Evolutionary conservation across 2,113 vertebrate genomes (phyloP).

Genomic region (Corythoichthys intestinalis): DNA sequence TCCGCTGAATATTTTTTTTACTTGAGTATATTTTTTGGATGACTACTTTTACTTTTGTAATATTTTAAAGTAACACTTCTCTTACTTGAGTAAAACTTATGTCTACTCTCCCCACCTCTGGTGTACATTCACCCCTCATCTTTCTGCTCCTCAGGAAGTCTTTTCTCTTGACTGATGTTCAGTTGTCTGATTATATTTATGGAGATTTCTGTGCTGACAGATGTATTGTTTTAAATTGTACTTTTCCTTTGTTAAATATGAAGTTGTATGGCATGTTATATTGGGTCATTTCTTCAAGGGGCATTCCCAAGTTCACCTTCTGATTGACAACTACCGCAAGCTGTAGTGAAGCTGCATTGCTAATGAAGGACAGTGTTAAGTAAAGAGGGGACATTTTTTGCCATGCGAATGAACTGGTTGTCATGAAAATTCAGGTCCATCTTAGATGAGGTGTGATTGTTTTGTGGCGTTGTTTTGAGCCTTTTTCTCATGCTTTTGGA

Average conservation of each 20-base stretch:
- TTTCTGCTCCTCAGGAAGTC: conserved; percentile 69
- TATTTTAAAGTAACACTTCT: too few species aligned
- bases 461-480: conserved; percentile 42
- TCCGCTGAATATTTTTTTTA: too few species aligned
- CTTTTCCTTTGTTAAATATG: conserved; percentile 52
- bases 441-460: conserved; percentile 59
- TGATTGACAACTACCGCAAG: conserved; percentile 25
- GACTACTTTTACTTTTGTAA: too few species aligned
- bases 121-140: conserved; percentile 51
- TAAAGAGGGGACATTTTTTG: conserved; percentile 47
- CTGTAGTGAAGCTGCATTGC: conserved; percentile 20
- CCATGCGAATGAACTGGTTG: conserved; percentile 53
- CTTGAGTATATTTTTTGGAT: too few species aligned
- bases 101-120: too few species aligned
- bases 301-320: conserved; percentile 44
- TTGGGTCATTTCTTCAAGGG: conserved; percentile 50
- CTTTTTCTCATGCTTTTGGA: conserved; percentile 42
- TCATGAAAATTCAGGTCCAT: conserved; percentile 52
- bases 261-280: conserved; percentile 56
- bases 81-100: too few species aligned
- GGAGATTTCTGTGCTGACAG: conserved; percentile 69
- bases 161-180: conserved; percentile 71
- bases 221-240: conserved; percentile 64
- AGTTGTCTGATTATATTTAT: conserved; percentile 71
- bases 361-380: conserved; percentile 15